Evolutionary conservation across 2,797 vertebrate species (phyloP).

Genomic region (Triplophysa yarkandensis): DNA sequence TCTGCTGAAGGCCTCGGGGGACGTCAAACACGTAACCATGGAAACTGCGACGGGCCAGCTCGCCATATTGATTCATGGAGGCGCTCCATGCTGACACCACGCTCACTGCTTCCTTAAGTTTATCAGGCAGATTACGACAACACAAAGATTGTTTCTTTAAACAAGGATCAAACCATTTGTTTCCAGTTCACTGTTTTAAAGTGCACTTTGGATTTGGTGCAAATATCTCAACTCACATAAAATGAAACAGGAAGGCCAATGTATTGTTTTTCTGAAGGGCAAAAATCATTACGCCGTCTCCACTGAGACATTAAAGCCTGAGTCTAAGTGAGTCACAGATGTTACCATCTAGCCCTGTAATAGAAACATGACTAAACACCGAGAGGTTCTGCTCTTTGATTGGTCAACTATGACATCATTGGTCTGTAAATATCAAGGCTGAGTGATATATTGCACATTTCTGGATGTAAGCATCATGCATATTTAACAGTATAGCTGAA

Average conservation of each 20-base stretch:
- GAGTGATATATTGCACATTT: conserved; percentile 14
- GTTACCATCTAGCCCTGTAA: conserved; percentile 35
- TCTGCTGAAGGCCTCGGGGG: conserved; percentile 52
- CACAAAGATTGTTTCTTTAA: background rate
- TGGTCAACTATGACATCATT: conserved; percentile 58
- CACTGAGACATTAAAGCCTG: background rate
- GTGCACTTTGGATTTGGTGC: background rate
- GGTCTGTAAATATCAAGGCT: conserved; percentile 19
- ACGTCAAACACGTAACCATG: conserved; percentile 65
- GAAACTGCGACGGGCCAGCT: conserved; percentile 67
- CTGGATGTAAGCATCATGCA: conserved; percentile 29
- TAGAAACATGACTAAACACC: conserved; percentile 52
- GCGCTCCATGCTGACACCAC: conserved; percentile 30
- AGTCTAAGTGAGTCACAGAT: conserved; percentile 43
- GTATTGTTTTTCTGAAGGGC: background rate
- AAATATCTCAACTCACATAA: background rate
- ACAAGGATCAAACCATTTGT: conserved; percentile 22
- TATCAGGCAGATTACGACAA: conserved; percentile 28
- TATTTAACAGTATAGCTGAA: conserved; percentile 28
- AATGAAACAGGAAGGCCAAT: background rate
- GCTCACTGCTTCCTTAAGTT: conserved; percentile 25
- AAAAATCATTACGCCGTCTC: background rate
- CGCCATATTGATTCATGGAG: conserved; percentile 62
- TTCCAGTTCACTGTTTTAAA: conserved; percentile 3
- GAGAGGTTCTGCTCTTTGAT: conserved; percentile 38